Base-by-base conservation (phyloP, 2,888 invertebrate genomes). In the Julus scanicus region DNA sequence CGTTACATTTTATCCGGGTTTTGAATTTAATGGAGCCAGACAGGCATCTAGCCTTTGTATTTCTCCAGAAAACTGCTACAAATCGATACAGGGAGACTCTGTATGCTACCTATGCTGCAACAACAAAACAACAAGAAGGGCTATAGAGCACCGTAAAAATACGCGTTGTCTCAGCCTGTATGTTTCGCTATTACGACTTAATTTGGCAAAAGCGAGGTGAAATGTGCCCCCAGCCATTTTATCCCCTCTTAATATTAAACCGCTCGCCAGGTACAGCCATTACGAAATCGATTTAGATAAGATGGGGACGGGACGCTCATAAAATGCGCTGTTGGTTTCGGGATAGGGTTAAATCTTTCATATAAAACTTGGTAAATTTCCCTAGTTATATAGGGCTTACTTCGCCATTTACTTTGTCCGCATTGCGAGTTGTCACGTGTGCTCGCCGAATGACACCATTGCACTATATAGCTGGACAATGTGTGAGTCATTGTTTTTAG, bases 151-250 rank as follows among this genome's bases (percentile, higher is more conserved):
- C 63, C 63, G 63, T 71, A 71, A 20, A 57, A 57, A 71, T 29
- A 20, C 20, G 20, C 63, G 63, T 71, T 71, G 63, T 71, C 63
- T 20, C 8, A n/a, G 63, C 63, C n/a, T 44, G 44, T 44, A 44
- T 44, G 44, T 20, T 17, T 71, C 20, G 63, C 20, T 29, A 71
- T 71, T 71, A 71, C 63, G 63, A 71, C 63, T 71, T 71, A 71
- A 71, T 71, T 71, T 71, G 20, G 63, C 63, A 71, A 71, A 71
- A 71, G 63, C 63, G 20, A 71, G 63, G n/a, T 20, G 63, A 71
- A 71, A 71, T 29, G 20, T 71, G 63, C 63, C 63, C 20, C 63
- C 8, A 71, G 20, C 63, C 63, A 71, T 71, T 71, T 71, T 29
- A 20, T 29, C 63, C 63, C 63, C 63, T 20, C 20, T 63, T 71